A percentile compares a stretch with the other conserved stretches of the same genome.
These are phyloP conservation scores for Petrosia ficiformis DNA, from an alignment of 37 sponge, comb jelly and placozoan genomes.

Conservation along the genomic window DNA sequence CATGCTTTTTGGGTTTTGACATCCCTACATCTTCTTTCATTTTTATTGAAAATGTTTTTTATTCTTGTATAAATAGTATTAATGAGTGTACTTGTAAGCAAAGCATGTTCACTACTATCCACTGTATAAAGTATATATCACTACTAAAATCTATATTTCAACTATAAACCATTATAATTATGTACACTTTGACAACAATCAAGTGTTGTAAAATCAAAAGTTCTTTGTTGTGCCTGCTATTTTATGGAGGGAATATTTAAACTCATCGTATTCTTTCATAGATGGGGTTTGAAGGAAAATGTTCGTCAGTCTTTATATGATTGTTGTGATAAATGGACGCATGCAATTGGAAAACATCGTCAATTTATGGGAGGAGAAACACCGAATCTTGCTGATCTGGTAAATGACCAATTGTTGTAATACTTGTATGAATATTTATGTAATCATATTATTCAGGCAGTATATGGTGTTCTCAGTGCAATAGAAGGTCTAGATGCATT, in stretches of 20 bases:
- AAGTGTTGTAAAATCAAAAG: background rate
- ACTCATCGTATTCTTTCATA: conserved; percentile 4
- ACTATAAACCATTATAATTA: no score
- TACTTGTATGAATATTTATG: background rate
- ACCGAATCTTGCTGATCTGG: conserved; percentile 95
- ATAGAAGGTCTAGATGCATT: conserved; percentile 84
- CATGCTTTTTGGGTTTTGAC: no score
- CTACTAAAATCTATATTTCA: no score
- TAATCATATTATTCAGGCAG: conserved; percentile 39
- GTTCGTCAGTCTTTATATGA: conserved; percentile 73
- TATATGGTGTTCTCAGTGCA: conserved; percentile 81
- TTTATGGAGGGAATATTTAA: background rate
- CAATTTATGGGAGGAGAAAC: conserved; percentile 79
- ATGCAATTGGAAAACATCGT: conserved; percentile 63
- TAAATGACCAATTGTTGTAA: conserved; percentile 23
- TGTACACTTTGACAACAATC: background rate
- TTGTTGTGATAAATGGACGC: conserved; percentile 63
- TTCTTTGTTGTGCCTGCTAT: background rate
- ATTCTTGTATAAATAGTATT: no score
- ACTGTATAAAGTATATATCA: no score
- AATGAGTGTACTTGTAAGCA: no score
- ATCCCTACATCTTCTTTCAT: no score
- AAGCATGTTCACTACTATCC: no score
- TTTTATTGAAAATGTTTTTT: no score
- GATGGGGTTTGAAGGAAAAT: conserved; percentile 71